Evolutionary conservation across 2,797 vertebrate genomes (phyloP).

Genomic region (Myotis pilosus): DNA sequence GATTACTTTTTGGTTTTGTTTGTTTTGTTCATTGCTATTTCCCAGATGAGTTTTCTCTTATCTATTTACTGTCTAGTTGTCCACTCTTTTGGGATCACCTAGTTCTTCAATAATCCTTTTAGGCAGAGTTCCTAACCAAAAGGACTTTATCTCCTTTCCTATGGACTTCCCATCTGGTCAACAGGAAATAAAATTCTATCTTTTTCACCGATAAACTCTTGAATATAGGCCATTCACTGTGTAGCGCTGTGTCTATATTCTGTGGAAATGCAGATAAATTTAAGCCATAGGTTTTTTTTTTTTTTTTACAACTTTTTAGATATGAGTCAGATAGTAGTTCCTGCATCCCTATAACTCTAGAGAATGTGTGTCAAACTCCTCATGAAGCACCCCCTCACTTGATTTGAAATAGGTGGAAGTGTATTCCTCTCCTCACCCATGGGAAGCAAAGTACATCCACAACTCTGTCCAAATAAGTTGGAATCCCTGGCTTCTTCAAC

Average conservation of each 20-base stretch:
- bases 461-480: background rate
- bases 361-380: background rate
- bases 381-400: background rate
- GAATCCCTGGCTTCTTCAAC: background rate
- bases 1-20: background rate
- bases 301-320: background rate
- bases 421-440: background rate
- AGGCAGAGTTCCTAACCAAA: background rate
- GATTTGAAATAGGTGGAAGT: background rate
- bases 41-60: background rate
- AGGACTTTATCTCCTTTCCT: background rate
- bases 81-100: background rate
- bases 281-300: background rate
- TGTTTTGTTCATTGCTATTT: background rate
- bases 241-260: background rate
- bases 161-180: background rate
- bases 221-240: background rate
- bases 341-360: background rate
- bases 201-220: background rate
- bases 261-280: background rate
- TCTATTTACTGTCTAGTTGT: background rate
- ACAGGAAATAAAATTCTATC: background rate
- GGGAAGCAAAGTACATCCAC: background rate
- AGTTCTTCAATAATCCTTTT: background rate
- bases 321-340: background rate